Evolutionary conservation across 2,888 invertebrate species (phyloP), one percentile per base, ranked within the genome.

Genomic region (Phymatocera aterrima): DNA sequence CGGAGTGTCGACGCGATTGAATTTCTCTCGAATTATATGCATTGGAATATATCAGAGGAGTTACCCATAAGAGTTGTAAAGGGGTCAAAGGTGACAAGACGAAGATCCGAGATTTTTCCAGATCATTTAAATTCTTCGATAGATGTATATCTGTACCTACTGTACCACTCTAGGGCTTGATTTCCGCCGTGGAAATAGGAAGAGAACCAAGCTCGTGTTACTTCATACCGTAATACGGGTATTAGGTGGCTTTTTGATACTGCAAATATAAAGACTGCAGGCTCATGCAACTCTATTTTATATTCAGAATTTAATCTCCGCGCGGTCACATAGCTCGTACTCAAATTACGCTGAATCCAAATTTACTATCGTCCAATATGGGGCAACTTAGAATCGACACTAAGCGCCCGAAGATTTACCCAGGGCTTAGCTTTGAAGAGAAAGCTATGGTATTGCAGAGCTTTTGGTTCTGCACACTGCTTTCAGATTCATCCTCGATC

Each of bases 341-440:
- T 64, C 61, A 64, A 64, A 37, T 64, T 37, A 64, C 34, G 18
- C n/a, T n/a, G 34, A 64, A 64, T 34, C 18, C 61, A 64, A 64
- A 37, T 64, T 37, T 34, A 64, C 61, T 64, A 37, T 64, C 37
- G 24, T 24, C 61, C 37, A 64, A 64, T 64, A 64, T 64, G 21
- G 61, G 61, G n/a, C 10, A 64, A 64, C 61, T 64, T n/a, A 34
- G 37, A 64, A n/a, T 37, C 37, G 61, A 64, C 61, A 64, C 61
- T 64, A 12, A 64, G 34, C 37, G 43, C 6, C 43, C 6, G 34
- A 64, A 64, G 61, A 64, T 64, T 64, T 37, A 64, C 61, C 61
- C 18, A 34, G 12, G 61, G 34, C 34, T 64, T 37, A 64, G 61
- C 34, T 64, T 64, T 37, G 18, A 18, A 64, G 61, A 64, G 61